Base-by-base conservation (phyloP, 2,797 vertebrate species). In the Typhlichthys subterraneus region DNA sequence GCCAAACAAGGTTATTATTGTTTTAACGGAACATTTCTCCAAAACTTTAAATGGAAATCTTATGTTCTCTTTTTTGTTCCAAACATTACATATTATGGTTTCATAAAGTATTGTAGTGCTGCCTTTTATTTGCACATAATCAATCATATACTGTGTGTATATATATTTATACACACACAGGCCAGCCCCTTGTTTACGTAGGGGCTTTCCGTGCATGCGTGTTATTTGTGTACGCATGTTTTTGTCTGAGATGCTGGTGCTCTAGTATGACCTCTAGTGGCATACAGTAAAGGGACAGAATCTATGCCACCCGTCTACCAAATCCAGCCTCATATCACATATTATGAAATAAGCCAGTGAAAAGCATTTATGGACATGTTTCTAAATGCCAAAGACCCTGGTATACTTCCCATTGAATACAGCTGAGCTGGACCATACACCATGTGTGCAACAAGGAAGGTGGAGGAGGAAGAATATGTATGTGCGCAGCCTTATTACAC, bases 1-100 rank as follows among this genome's bases (percentile, higher is more conserved):
- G 65, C 75, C 68, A 65, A 75, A 80, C 69, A 85, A 87, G 80
- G 84, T 85, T 82, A 80, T 57, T 64, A 64, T 53, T 79, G 50
- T 80, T 78, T 78, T 71, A n/a, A 49, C 52, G 62, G 67, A 65
- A 69, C 62, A 67, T 64, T n/a, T 63, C 70, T 68, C 31, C 6
- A 49, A 45, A 67, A 67, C 57, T 33, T 70, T 4, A 45, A 12
- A 10, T 14, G 48, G 31, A 14, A 45, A 51, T 56, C 8, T 51
- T 13, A n/a, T 4, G 3, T 14, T 55, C n/a, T 33, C 8, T 47
- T 67, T n/a, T 10, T 14, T 15, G 15, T 58, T 45, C 12, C 11
- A 45, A 4, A 12, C n/a, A 57, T 13, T 9, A 14, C 54, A 56
- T 56, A 45, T 56, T 57, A 6, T 11, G 19, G 42, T 57, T 19